phyloP scores from a whole-genome alignment of 2,113 vertebrate genomes.

The Chamaea fasciata region DNA sequence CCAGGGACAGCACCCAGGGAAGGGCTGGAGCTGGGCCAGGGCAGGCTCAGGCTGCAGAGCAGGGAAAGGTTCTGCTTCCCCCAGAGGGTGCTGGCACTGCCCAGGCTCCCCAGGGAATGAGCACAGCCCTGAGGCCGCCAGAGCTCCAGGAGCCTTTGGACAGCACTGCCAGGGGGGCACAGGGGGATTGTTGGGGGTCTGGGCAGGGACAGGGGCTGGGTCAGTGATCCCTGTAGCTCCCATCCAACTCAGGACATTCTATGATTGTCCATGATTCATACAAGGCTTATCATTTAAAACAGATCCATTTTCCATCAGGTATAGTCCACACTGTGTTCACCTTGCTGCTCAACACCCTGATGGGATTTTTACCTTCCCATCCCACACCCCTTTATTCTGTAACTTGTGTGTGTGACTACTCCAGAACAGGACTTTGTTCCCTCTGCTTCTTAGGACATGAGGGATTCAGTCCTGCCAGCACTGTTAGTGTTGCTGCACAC shows the following conservation, averaged over 20 bases:
- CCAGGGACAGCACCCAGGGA: not conserved
- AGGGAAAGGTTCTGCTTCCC: not conserved
- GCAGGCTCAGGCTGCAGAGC: accelerated
- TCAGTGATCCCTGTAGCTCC: accelerated
- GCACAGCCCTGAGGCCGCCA: not conserved
- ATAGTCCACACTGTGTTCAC: not conserved
- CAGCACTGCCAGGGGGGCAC: not conserved
- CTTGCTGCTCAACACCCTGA: not conserved
- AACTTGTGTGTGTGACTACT: not conserved
- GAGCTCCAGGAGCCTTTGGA: not conserved
- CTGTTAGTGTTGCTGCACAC: not conserved
- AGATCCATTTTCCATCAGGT: not conserved
- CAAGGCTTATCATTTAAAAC: not conserved
- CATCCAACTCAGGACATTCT: not conserved
- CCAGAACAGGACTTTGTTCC: not conserved
- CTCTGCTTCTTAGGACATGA: not conserved
- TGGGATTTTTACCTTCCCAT: not conserved
- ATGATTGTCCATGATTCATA: not conserved
- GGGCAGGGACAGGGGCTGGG: not conserved
- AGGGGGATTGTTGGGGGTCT: not conserved
- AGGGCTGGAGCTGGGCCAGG: accelerated
- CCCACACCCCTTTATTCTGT: not conserved
- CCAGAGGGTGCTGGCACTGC: not conserved
- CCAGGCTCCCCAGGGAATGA: not conserved
- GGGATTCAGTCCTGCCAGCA: not conserved